Base-by-base conservation (phyloP, 2,888 invertebrate species). In the Heliconius cydno region DNA sequence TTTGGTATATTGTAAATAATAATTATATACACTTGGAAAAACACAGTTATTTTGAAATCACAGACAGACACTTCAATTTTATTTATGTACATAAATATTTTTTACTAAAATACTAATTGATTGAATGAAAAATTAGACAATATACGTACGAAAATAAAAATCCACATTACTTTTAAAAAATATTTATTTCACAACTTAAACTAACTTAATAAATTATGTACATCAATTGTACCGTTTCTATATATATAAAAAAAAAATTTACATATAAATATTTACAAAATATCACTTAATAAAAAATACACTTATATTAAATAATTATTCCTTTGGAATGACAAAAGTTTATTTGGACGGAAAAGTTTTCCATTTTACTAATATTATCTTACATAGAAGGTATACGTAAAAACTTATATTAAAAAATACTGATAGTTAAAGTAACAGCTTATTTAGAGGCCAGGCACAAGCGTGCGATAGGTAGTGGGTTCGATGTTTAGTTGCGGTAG, bases 281-380 rank as follows among this genome's bases (percentile, higher is more conserved):
- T 71, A 65, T 63, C 25, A 76, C 41, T 41, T 79, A 71, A 70
- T 57, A 38, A 22, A 65, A 65, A 65, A 65, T 15, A 78, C 38
- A 85, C 83, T 83, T 84, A 77, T 65, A 67, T 70, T 82, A 80
- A 80, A 84, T 83, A 85, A 88, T 46, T 91, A 92, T 93, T 93
- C 93, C 94, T 94, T 94, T 94, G 94, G 94, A 94, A 93, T 90
- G 90, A 88, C 91, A 88, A 89, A 89, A 86, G 84, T 79, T 88
- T 87, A 88, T 92, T 94, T 93, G 94, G 94, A 93, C 93, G 94
- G 93, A 92, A 89, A 86, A 86, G 85, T 89, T 89, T 83, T 79
- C 81, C 82, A 82, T 79, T 72, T 68, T 25, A 73, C 41, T 73
- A 73, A 80, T 66, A 78, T 79, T 79, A 78, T 7, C 46, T 79